phyloP scores from a whole-genome alignment of 1,140 invertebrate species.

The Zaprionus ornatus region DNA sequence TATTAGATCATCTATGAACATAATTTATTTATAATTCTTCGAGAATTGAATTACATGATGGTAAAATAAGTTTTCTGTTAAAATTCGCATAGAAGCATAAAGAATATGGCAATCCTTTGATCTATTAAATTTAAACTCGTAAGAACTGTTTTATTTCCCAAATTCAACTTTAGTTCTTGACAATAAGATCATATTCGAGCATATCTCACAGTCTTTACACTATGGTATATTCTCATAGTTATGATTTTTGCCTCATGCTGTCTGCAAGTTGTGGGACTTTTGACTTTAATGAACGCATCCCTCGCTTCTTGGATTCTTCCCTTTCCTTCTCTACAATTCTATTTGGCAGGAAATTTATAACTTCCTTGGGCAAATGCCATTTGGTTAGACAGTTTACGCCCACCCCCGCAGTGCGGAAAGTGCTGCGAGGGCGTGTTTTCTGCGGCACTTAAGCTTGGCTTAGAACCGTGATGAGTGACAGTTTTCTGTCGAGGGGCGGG shows the following conservation, averaged over 20 bases:
- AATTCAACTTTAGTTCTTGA: too few species aligned
- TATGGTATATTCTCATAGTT: background rate
- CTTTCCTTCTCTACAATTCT: constrained; percentile 56
- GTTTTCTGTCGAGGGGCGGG: background rate
- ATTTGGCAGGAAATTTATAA: constrained; percentile 79
- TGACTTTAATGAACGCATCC: constrained; percentile 72
- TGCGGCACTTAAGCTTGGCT: constrained; percentile 64
- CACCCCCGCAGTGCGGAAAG: constrained; percentile 38
- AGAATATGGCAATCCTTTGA: too few species aligned
- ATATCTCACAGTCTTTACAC: background rate
- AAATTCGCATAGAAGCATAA: background rate
- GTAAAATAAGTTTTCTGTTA: background rate
- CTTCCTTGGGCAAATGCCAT: constrained; percentile 77
- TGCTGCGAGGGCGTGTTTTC: constrained; percentile 38
- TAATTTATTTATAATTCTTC: too few species aligned
- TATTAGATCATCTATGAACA: background rate
- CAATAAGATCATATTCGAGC: background rate
- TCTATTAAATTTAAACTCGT: too few species aligned
- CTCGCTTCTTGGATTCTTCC: background rate
- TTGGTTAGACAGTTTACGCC: constrained; percentile 76
- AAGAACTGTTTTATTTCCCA: too few species aligned
- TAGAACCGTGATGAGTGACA: constrained; percentile 59
- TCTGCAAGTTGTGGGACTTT: constrained; percentile 47
- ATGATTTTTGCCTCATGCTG: constrained; percentile 9
- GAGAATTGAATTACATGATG: background rate